Conservation (phyloP, 2,888 invertebrate species). For the Tiphia femorata region DNA sequence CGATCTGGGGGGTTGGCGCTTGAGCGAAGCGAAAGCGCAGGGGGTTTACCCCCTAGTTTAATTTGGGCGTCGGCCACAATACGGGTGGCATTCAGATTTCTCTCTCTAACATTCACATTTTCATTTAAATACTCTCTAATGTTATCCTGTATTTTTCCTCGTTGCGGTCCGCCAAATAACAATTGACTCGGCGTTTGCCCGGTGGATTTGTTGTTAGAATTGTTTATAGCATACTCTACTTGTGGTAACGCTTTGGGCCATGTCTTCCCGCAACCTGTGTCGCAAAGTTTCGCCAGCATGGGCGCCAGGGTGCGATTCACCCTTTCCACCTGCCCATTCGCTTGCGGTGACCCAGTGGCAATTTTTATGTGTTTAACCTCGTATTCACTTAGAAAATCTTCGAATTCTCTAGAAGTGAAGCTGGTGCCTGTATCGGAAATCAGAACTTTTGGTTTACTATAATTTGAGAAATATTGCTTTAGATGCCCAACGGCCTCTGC, state of each 20-base stretch:
- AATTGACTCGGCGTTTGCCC: too few species aligned
- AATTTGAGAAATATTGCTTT: conserved; percentile 16
- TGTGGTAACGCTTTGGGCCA: conserved; percentile 32
- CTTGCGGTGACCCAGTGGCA: conserved; percentile 34
- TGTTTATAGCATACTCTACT: conserved; percentile 39
- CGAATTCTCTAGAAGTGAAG: conserved; percentile 34
- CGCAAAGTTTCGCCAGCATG: conserved; percentile 23
- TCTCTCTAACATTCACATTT: neutral
- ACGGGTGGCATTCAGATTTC: conserved; percentile 39
- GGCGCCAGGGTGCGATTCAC: conserved; percentile 29
- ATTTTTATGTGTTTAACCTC: conserved; percentile 26
- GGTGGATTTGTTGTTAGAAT: too few species aligned
- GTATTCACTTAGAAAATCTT: conserved; percentile 24
- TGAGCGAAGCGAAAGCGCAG: too few species aligned
- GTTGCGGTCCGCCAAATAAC: conserved; percentile 50
- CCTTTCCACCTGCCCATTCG: too few species aligned
- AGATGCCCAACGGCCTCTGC: conserved; percentile 19
- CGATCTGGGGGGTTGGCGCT: too few species aligned
- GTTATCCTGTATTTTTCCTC: conserved; percentile 34
- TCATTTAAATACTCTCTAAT: conserved; percentile 21
- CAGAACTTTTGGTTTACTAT: conserved; percentile 19
- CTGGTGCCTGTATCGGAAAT: conserved; percentile 29
- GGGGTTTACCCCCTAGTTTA: too few species aligned
- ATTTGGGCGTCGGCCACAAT: too few species aligned
- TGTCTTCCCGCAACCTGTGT: conserved; percentile 18